Conservation (phyloP, 2,888 invertebrate genomes). For the Rhimphoctona megacephalus region DNA sequence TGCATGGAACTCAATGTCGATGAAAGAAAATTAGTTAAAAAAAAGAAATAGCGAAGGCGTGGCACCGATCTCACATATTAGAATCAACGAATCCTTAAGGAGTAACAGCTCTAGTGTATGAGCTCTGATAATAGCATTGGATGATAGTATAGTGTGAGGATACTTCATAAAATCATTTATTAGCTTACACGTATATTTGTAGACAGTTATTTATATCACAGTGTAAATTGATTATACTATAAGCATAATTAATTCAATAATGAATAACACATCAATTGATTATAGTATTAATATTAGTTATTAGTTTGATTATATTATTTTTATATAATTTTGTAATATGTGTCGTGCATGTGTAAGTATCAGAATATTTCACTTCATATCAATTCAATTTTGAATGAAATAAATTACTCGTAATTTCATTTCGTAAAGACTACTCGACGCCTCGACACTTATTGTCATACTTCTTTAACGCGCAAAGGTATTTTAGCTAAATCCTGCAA, state of each 20-base stretch:
- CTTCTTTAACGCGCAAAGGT: conserved; percentile 20
- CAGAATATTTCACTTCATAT: background rate
- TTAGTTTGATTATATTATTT: background rate
- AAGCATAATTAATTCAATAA: too few relatives aligned
- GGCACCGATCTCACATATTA: background rate
- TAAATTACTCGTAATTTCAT: background rate
- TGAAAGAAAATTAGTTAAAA: background rate
- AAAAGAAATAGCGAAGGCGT: conserved; percentile 7
- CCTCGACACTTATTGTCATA: conserved; percentile 3
- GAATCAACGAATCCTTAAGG: background rate
- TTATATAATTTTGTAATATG: background rate
- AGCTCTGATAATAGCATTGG: conserved; percentile 1
- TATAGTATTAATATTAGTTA: too few relatives aligned
- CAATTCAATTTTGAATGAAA: background rate
- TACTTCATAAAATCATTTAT: too few relatives aligned
- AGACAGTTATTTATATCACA: too few relatives aligned
- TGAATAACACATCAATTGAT: too few relatives aligned
- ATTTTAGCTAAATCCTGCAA: conserved; percentile 6
- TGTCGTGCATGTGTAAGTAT: background rate
- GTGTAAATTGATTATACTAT: too few relatives aligned
- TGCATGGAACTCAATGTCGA: background rate
- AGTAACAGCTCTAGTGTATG: conserved; percentile 8
- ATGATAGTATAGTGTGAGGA: too few relatives aligned
- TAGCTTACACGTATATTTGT: too few relatives aligned
- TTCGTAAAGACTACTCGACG: background rate